Conservation (phyloP, 1,140 invertebrate genomes). For the Frieseomelitta varia region DNA sequence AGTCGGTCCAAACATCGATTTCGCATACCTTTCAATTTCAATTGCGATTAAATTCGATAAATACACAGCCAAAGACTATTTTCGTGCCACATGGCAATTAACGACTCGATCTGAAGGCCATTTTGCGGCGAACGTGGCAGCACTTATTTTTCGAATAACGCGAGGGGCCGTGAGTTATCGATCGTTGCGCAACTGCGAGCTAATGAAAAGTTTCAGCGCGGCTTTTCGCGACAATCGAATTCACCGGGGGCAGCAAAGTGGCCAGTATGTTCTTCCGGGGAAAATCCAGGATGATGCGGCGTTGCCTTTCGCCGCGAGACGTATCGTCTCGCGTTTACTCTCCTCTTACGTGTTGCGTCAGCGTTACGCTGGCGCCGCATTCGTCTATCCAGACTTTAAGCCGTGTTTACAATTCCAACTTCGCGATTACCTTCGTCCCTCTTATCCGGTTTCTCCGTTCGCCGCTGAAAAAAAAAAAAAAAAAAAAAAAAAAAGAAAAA, state of each 20-base stretch:
- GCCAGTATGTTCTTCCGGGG: slow-evolving; percentile 13
- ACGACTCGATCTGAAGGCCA: too few species aligned
- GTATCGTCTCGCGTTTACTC: slow-evolving; percentile 63
- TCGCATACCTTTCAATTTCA: too few species aligned
- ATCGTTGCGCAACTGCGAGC: background rate
- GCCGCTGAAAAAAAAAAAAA: too few species aligned
- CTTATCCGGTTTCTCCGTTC: slow-evolving; percentile 31
- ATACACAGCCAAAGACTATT: too few species aligned
- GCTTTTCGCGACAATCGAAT: slow-evolving; percentile 5
- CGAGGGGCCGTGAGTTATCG: background rate
- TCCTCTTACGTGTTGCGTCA: slow-evolving; percentile 76
- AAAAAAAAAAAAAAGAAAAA: too few species aligned
- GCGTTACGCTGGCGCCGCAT: slow-evolving; percentile 75
- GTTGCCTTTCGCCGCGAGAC: slow-evolving; percentile 58
- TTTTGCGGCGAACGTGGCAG: too few species aligned
- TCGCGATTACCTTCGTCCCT: slow-evolving; percentile 49
- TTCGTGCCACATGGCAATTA: too few species aligned
- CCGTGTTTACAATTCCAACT: slow-evolving; percentile 63
- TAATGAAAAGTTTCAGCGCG: background rate
- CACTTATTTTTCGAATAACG: too few species aligned
- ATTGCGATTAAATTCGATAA: too few species aligned
- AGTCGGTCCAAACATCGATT: too few species aligned
- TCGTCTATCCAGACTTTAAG: slow-evolving; percentile 62
- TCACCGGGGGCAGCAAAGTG: background rate
- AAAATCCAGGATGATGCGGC: slow-evolving; percentile 56